Evolutionary conservation across 2,797 vertebrate species (phyloP).

Genomic region (Petrocephalus sullivani): DNA sequence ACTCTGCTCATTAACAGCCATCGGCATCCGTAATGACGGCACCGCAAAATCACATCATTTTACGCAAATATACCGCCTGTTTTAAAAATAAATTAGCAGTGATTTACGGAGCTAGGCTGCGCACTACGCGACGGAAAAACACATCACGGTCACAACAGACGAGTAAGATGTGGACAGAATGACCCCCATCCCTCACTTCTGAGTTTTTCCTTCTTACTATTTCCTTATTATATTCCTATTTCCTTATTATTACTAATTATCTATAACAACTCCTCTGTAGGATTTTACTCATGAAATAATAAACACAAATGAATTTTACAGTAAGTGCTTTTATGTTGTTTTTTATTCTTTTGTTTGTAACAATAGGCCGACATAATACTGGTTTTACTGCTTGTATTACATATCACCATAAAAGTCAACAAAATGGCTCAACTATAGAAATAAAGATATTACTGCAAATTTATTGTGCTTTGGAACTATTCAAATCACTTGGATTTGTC

Average conservation of each 20-base stretch:
- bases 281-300: neutral
- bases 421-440: neutral
- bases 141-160: neutral
- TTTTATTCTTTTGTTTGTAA: neutral
- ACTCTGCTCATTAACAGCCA: neutral
- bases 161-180: neutral
- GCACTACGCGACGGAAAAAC: neutral
- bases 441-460: neutral
- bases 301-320: neutral
- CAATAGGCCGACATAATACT: neutral
- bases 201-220: neutral
- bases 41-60: neutral
- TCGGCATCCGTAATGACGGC: neutral
- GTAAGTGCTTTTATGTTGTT: neutral
- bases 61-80: neutral
- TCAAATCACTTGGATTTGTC: neutral
- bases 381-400: neutral
- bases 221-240: too few species aligned
- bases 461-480: neutral
- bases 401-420: neutral
- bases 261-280: neutral
- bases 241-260: neutral
- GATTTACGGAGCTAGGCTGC: neutral
- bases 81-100: neutral
- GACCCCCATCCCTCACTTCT: neutral